Evolutionary conservation across 2,888 invertebrate species (phyloP).

Genomic region (Minunthozetes semirufus): DNA sequence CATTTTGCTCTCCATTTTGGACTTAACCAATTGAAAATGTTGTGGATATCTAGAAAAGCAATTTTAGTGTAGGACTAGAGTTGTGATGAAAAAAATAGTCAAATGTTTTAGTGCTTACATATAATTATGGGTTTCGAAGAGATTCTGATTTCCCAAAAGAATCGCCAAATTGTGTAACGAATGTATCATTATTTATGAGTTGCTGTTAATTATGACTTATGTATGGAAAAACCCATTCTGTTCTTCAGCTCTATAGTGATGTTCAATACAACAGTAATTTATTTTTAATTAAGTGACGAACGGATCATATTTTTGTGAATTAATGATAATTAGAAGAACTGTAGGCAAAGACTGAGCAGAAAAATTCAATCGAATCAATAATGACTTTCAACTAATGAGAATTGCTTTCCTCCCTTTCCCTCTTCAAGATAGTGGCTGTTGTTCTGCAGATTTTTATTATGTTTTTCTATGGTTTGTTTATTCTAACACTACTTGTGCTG

Average conservation of each 20-base stretch:
- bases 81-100: not conserved
- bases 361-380: too few species aligned
- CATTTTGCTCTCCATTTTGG: too few species aligned
- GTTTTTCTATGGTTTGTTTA: too few species aligned
- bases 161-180: not conserved
- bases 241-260: not conserved
- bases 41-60: not conserved
- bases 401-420: too few species aligned
- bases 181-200: conserved; percentile 14
- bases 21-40: too few species aligned
- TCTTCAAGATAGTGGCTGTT: too few species aligned
- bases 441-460: too few species aligned
- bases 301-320: not conserved
- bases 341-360: too few species aligned
- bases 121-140: not conserved
- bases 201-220: not conserved
- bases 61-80: not conserved
- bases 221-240: not conserved
- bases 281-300: conserved; percentile 2
- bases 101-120: not conserved
- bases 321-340: too few species aligned
- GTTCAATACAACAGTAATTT: not conserved
- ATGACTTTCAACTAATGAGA: too few species aligned
- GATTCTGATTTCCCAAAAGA: conserved; percentile 11
- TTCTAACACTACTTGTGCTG: too few species aligned